A percentile compares a stretch with the other conserved stretches of the same genome.
These are phyloP conservation scores for Atethmia centrago DNA, from an alignment of 2,888 invertebrate genomes.

Conservation along the genomic window DNA sequence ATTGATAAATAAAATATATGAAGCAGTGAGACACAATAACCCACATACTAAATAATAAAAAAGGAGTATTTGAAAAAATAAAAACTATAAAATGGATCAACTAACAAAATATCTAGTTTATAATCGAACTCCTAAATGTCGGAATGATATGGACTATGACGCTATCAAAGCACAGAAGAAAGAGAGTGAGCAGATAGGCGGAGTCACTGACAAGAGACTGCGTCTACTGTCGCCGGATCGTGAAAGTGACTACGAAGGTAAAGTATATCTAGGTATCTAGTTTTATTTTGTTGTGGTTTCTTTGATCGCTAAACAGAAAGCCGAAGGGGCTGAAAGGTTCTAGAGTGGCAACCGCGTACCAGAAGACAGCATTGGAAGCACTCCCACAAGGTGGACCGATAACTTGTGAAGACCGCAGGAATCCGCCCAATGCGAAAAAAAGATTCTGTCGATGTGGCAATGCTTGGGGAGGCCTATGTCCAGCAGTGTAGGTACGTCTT, in stretches of 20 bases:
- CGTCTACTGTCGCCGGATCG: conserved; percentile 83
- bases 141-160: conserved; percentile 81
- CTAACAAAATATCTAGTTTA: conserved; percentile 84
- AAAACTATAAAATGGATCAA: conserved; percentile 77
- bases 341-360: not conserved
- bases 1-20: conserved; percentile 15
- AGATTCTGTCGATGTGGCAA: too few species aligned
- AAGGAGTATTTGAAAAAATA: conserved; percentile 29
- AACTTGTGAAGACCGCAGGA: too few species aligned
- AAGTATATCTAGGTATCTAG: not conserved
- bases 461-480: too few species aligned
- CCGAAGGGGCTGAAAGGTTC: not conserved
- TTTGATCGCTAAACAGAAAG: not conserved
- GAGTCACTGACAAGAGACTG: conserved; percentile 78
- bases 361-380: too few species aligned
- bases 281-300: not conserved
- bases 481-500: too few species aligned
- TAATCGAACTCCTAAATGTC: conserved; percentile 83
- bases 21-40: conserved; percentile 24
- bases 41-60: not conserved
- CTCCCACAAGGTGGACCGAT: too few species aligned
- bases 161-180: conserved; percentile 77
- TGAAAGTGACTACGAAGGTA: conserved; percentile 80
- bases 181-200: conserved; percentile 66
- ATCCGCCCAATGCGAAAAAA: too few species aligned